phyloP scores from a whole-genome alignment of 2,888 invertebrate genomes.

The Oscheius sp. region DNA sequence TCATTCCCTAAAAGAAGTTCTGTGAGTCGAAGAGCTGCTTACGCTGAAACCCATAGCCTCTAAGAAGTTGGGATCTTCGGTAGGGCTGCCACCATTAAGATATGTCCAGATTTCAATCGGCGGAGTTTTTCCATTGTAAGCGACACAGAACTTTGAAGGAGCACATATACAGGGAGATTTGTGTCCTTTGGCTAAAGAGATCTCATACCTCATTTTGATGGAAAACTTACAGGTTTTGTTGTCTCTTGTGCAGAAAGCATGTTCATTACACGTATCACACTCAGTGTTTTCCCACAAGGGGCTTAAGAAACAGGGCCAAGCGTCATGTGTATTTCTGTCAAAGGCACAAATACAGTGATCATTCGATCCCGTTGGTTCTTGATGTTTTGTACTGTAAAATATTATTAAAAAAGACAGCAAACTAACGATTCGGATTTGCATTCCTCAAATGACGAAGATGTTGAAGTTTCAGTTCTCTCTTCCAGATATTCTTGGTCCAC shows the following conservation, averaged over 20 bases:
- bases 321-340: constrained; percentile 56
- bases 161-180: constrained; percentile 61
- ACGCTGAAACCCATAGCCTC: constrained; percentile 68
- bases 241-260: constrained; percentile 49
- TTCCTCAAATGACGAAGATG: constrained; percentile 31
- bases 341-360: constrained; percentile 65
- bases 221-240: constrained; percentile 43
- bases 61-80: constrained; percentile 62
- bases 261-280: constrained; percentile 51
- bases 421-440: constrained; percentile 31
- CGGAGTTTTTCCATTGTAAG: constrained; percentile 57
- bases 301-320: constrained; percentile 52
- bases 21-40: not conserved
- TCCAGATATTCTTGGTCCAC: constrained; percentile 25
- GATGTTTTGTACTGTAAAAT: constrained; percentile 51
- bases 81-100: constrained; percentile 52
- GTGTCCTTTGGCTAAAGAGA: constrained; percentile 44
- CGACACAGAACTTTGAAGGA: constrained; percentile 59
- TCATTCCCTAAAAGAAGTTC: constrained; percentile 62
- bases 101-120: constrained; percentile 62
- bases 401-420: too few species aligned
- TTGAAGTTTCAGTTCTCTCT: constrained; percentile 20
- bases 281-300: constrained; percentile 46
- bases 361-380: constrained; percentile 46
- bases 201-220: not conserved